phyloP scores from a whole-genome alignment of 2,888 invertebrate species.

The Rhagophthalmus giganteus region DNA sequence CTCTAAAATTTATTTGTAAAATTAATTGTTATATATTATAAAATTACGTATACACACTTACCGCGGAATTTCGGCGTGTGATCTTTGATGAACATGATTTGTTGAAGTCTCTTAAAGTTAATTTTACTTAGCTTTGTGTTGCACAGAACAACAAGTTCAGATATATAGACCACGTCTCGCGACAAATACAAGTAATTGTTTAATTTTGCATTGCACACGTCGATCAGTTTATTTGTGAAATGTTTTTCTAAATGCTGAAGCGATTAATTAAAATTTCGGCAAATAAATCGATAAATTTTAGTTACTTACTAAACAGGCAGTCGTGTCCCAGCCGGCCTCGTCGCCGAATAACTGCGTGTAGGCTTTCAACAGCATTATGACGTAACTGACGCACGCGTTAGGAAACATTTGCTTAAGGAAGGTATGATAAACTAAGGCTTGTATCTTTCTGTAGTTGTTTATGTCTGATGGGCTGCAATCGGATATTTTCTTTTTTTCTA shows the following conservation, averaged over 20 bases:
- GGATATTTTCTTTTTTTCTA: constrained; percentile 8
- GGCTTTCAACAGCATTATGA: constrained; percentile 4
- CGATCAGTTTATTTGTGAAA: constrained; percentile 7
- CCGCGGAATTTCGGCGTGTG: constrained; percentile 6
- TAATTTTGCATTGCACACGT: constrained; percentile 4
- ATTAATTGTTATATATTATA: background rate
- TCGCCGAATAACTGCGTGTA: constrained; percentile 14
- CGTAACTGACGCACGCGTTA: constrained; percentile 6
- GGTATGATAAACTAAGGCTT: constrained; percentile 4
- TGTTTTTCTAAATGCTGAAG: constrained; percentile 16
- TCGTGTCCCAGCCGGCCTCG: constrained; percentile 8
- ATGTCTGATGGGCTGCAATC: constrained; percentile 4
- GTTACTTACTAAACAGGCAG: constrained; percentile 8
- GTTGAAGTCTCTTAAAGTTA: constrained; percentile 6
- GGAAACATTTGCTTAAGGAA: constrained; percentile 20
- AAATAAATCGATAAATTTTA: background rate
- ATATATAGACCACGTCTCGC: constrained; percentile 13
- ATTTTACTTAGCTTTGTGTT: background rate
- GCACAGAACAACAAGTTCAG: constrained; percentile 11
- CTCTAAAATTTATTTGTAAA: constrained; percentile 6
- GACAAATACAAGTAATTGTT: constrained; percentile 7
- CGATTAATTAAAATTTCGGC: too few relatives aligned
- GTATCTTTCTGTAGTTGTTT: constrained; percentile 9
- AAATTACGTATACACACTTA: background rate
- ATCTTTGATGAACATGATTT: constrained; percentile 1